Evolutionary conservation across 2,797 vertebrate genomes (phyloP), one percentile per base, ranked within the genome.

Genomic region (Enteromius radiatus): DNA sequence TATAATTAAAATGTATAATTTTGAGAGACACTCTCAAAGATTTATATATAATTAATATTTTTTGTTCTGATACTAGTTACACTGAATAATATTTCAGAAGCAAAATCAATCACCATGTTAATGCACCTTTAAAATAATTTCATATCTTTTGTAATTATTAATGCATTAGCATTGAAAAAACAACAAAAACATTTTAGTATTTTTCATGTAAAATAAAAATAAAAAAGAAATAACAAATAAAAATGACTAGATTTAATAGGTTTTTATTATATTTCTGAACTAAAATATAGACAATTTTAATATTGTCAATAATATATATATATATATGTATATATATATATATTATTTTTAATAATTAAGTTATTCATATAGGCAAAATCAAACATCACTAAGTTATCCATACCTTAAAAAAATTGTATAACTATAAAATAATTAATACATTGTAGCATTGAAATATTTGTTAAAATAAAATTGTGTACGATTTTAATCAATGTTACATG

Each of bases 11-110:
- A 36, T 5, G 33, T 33, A 36, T 54, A 7, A n/a, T 56, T 74
- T 14, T n/a, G 1, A 36, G 21, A 36, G 6, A n/a, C 28, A 36
- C 4, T 9, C 17, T 65, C 21, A 54, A 23, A 26, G 12, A 36
- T 54, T 9, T 9, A 38, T 54, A 15, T 36, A 15, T 36, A 36
- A 38, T 49, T 5, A 17, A 45, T 15, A 23, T 47, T 17, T 69
- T 74, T 21, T 31, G 26, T 31, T 33, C 5, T 14, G 5, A 54
- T 3, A 15, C 47, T 36, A 36, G 36, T n/a, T 36, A 21, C 6
- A 74, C 33, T 64, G 65, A 76, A 76, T 80, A 80, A 80, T 82
- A 73, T 84, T 84, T 33, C 28, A 23, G 11, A 33, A 36, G 21
- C 45, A 76, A 87, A 83, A 84, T n/a, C 21, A 54, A 10, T n/a